Percentiles rank a stretch among this genome's conserved stretches.
Conservation (phyloP, 2,797 vertebrate species). For the Micromesistius poutassou region DNA sequence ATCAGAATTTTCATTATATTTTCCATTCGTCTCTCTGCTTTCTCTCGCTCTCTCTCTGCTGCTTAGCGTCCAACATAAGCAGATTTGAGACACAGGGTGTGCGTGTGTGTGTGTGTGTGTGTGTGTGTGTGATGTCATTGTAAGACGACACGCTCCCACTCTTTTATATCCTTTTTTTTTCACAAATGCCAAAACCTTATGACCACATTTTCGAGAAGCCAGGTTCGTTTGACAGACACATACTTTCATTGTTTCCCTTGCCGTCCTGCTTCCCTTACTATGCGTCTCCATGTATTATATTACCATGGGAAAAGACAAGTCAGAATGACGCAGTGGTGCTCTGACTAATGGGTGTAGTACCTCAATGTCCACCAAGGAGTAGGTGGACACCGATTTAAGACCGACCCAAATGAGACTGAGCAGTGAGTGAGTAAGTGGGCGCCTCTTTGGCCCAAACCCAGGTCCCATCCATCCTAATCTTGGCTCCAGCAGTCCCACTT, state of each 20-base stretch:
- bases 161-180: background rate
- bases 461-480: too few species aligned
- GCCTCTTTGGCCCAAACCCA: too few species aligned
- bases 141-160: conserved; percentile 4
- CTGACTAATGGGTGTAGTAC: too few species aligned
- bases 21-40: conserved; percentile 47
- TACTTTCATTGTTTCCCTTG: background rate
- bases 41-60: background rate
- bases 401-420: too few species aligned
- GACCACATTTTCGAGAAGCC: background rate
- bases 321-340: background rate
- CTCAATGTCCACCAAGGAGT: too few species aligned
- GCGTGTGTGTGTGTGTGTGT: background rate
- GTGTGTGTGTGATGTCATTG: conserved; percentile 59
- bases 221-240: background rate
- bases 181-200: too few species aligned
- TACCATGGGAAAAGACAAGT: background rate
- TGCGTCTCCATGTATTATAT: background rate
- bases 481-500: too few species aligned
- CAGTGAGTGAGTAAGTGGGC: too few species aligned
- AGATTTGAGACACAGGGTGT: conserved; percentile 54
- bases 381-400: too few species aligned
- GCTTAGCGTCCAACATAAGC: conserved; percentile 38
- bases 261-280: too few species aligned
- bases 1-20: conserved; percentile 58